Evolutionary conservation across 2,888 invertebrate genomes (phyloP), one percentile per base, ranked within the genome.

Genomic region (Drosophila mulleri): DNA sequence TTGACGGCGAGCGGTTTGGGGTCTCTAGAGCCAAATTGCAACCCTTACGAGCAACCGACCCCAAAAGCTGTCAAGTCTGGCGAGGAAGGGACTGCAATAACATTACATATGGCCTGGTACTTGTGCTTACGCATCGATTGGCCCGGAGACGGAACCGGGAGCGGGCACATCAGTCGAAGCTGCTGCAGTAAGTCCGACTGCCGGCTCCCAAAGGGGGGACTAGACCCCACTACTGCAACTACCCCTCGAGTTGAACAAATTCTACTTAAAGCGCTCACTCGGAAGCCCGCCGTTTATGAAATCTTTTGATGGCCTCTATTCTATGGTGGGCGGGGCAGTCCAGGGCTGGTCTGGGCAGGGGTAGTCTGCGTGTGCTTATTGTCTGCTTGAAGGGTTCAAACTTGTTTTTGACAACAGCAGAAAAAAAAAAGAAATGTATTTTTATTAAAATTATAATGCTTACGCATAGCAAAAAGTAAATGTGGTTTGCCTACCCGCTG

Each of bases 401-500:
- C 75, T 61, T 64, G 56, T 64, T 61, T 63, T 73, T 84, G 84
- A 68, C 73, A 76, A 57, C 35, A 44, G 41, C 56, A 42, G 8
- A 26, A 42, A 29, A 70, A 58, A 58, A 32, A 65, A 60, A 66
- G 7, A 26, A 61, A 56, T 65, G 68, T 70, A 80, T 82, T 88
- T 82, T 81, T 88, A 89, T 87, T 89, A 89, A 90, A 90, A 90
- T 85, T 75, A 79, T 75, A 78, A 74, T 85, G 75, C 85, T 75
- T 77, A 77, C 75, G 82, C 88, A 86, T 72, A 72, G 42, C 7
- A 60, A 68, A 70, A 48, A 53, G 44, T 52, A 53, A 54, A 54
- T 23, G 62, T 20, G 59, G 67, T 47, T 44, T 52, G 73, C 44
- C 67, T 35, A 37, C 26, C 35, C 72, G 65, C 56, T 70, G 73